phyloP scores from a whole-genome alignment of 2,113 vertebrate species.

The Hepsetus odoe region DNA sequence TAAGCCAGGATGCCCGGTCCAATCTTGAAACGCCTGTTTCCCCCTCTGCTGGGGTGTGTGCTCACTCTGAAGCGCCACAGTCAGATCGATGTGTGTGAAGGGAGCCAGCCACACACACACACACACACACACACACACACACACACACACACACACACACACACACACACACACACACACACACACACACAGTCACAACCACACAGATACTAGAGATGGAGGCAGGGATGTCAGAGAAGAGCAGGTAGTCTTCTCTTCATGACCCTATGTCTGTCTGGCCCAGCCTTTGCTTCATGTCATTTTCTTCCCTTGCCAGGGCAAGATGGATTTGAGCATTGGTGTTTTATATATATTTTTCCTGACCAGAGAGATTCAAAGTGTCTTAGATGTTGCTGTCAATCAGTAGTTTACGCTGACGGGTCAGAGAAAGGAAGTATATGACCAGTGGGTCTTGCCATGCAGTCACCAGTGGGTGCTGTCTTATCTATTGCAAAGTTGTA shows the following conservation, averaged over 20 bases:
- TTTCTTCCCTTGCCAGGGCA: slow-evolving; percentile 43
- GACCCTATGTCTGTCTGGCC: slow-evolving; percentile 34
- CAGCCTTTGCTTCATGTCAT: slow-evolving; percentile 38
- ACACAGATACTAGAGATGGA: slow-evolving; percentile 40
- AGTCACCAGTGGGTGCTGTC: slow-evolving; percentile 57
- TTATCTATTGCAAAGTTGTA: slow-evolving; percentile 74
- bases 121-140: slow-evolving; percentile 20
- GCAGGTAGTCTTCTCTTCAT: slow-evolving; percentile 19
- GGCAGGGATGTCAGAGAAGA: slow-evolving; percentile 37
- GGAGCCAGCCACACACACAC: slow-evolving; percentile 33
- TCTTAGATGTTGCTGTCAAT: slow-evolving; percentile 43
- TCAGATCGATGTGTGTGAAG: slow-evolving; percentile 32
- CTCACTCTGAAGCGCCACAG: slow-evolving; percentile 15
- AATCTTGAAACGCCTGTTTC: slow-evolving; percentile 37
- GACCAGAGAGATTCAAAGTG: slow-evolving; percentile 40
- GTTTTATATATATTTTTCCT: slow-evolving; percentile 44
- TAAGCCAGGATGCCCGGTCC: background rate
- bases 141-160: slow-evolving; percentile 30
- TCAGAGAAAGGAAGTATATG: slow-evolving; percentile 36
- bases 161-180: slow-evolving; percentile 29
- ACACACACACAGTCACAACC: slow-evolving; percentile 17
- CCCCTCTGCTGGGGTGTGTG: slow-evolving; percentile 35
- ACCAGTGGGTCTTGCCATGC: slow-evolving; percentile 56
- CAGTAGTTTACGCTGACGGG: slow-evolving; percentile 41
- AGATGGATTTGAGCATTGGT: slow-evolving; percentile 37